Evolutionary conservation across 2,113 vertebrate genomes (phyloP).

Genomic region (Ameiurus melas): DNA sequence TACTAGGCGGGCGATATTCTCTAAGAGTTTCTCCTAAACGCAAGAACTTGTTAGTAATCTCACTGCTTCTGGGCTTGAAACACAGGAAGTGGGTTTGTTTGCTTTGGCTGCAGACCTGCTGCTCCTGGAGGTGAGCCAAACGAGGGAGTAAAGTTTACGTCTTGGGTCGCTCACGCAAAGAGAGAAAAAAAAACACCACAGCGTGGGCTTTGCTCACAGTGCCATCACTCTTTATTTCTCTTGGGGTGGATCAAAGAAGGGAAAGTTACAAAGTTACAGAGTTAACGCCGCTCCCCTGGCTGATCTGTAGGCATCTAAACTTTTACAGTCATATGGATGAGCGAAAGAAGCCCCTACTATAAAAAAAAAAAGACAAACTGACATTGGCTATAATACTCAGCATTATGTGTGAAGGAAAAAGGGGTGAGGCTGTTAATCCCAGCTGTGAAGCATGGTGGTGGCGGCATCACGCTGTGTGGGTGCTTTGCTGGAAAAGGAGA

Average conservation of each 20-base stretch:
- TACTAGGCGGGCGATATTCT: background rate
- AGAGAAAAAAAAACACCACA: constrained; percentile 8
- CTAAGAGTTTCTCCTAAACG: constrained; percentile 4
- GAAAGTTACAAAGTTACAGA: background rate
- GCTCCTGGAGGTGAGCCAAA: constrained; percentile 40
- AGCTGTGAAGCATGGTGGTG: background rate
- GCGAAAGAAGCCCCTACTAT: background rate
- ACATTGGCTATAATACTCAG: background rate
- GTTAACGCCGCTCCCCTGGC: background rate
- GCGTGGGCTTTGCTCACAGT: constrained; percentile 42
- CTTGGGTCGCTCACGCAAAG: constrained; percentile 45
- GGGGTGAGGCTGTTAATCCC: background rate
- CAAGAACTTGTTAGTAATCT: background rate
- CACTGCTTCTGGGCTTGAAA: constrained; percentile 25
- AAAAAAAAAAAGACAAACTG: background rate
- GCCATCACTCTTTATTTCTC: constrained; percentile 13
- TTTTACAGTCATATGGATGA: background rate
- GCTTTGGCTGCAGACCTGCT: constrained; percentile 42
- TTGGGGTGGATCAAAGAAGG: constrained; percentile 37
- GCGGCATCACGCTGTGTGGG: background rate
- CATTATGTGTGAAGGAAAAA: background rate
- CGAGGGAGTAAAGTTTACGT: constrained; percentile 53
- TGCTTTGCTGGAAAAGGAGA: background rate
- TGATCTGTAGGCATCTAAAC: background rate
- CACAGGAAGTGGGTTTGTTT: constrained; percentile 47